A percentile compares a stretch with the other conserved stretches of the same genome.
Evolutionary conservation across 2,888 invertebrate species (phyloP).

Genomic region (Erebia ligea): DNA sequence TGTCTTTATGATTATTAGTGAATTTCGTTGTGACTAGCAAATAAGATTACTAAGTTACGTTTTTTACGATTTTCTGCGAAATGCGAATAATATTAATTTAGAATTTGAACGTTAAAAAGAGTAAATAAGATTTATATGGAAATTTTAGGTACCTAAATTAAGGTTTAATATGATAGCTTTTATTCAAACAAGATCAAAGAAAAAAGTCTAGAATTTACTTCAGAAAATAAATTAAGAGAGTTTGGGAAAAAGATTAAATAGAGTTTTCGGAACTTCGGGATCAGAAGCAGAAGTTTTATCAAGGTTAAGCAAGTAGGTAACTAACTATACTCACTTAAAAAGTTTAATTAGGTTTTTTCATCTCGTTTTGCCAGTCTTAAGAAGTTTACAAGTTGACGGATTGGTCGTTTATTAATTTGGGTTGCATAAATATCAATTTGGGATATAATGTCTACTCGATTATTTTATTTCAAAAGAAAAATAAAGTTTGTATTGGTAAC

Average conservation of each 20-base stretch:
- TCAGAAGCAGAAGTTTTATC: constrained; percentile 11
- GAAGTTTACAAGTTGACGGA: neutral
- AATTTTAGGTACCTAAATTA: neutral
- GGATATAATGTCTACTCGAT: too few species aligned
- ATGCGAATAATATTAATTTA: neutral
- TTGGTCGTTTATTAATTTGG: too few species aligned
- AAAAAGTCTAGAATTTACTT: neutral
- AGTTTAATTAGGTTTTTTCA: constrained; percentile 13
- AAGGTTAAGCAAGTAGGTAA: constrained; percentile 11
- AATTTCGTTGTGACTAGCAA: neutral
- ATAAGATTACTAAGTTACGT: neutral
- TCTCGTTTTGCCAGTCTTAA: neutral
- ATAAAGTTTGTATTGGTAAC: too few species aligned
- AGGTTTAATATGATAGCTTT: neutral
- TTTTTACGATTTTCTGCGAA: neutral
- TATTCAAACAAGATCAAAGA: neutral
- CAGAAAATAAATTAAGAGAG: constrained; percentile 11
- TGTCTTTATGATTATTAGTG: constrained; percentile 23
- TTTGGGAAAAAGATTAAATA: constrained; percentile 9
- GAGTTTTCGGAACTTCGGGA: constrained; percentile 8
- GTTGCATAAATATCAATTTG: too few species aligned
- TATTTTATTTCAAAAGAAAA: too few species aligned
- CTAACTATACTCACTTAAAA: neutral
- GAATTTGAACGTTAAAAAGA: neutral
- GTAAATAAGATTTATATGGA: neutral